Percentiles rank a stretch among this genome's conserved stretches.
phyloP scores from a whole-genome alignment of 2,888 invertebrate species.

The Coelogynopora nodosa region DNA sequence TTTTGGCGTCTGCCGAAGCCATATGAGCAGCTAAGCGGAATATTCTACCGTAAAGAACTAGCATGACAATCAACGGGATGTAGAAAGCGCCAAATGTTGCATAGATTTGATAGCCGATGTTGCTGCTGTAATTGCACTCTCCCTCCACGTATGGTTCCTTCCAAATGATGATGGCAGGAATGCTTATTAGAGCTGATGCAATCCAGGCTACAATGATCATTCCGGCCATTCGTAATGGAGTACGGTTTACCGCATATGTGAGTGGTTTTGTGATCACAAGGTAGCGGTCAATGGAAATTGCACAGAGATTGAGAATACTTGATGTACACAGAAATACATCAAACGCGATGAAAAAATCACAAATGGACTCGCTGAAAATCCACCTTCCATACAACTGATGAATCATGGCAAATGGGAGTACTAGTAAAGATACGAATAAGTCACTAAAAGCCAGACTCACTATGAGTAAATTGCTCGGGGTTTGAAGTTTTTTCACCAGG shows the following conservation, averaged over 20 bases:
- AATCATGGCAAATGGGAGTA: constrained; percentile 55
- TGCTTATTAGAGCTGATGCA: constrained; percentile 52
- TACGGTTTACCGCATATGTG: constrained; percentile 53
- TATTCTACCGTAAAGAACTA: constrained; percentile 53
- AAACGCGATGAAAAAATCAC: constrained; percentile 59
- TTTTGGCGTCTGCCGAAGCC: constrained; percentile 42
- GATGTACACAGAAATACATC: constrained; percentile 58
- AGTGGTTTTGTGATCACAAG: constrained; percentile 57
- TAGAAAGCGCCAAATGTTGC: constrained; percentile 56
- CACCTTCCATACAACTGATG: constrained; percentile 27
- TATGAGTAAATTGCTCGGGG: constrained; percentile 54
- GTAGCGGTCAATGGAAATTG: constrained; percentile 57
- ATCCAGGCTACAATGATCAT: constrained; percentile 57
- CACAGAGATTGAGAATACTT: constrained; percentile 57
- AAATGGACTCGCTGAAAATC: constrained; percentile 49
- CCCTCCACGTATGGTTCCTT: constrained; percentile 43
- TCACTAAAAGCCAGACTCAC: constrained; percentile 62
- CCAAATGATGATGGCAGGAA: constrained; percentile 56
- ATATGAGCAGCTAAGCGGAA: constrained; percentile 48
- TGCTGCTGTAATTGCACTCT: constrained; percentile 51
- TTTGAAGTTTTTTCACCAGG: constrained; percentile 58
- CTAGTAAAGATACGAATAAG: constrained; percentile 61
- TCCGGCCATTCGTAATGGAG: constrained; percentile 63
- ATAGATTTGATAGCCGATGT: constrained; percentile 54
- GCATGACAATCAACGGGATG: constrained; percentile 53